Evolutionary conservation across 2,797 vertebrate genomes (phyloP).

Genomic region (Microcaecilia unicolor): DNA sequence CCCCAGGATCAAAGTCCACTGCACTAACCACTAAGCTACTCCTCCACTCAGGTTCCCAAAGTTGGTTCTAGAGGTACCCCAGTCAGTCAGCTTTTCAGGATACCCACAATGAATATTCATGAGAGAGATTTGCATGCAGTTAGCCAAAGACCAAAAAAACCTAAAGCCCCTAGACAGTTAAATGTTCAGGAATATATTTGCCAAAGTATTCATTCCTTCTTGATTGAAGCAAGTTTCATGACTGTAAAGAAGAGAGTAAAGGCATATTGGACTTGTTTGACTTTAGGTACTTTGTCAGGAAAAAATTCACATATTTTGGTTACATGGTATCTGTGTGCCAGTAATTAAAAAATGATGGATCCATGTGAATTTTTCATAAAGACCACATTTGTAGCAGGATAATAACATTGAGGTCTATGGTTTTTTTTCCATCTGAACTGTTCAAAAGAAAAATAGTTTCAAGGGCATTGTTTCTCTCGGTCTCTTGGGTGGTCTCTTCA

Average conservation of each 20-base stretch:
- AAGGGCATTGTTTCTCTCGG: constrained; percentile 27
- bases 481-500: constrained; percentile 40
- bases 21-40: too few relatives aligned
- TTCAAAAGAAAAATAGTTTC: constrained; percentile 40
- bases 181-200: constrained; percentile 14
- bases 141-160: constrained; percentile 1
- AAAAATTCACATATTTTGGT: constrained; percentile 29
- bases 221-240: constrained; percentile 13
- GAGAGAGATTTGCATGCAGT: too few relatives aligned
- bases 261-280: constrained; percentile 6
- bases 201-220: constrained; percentile 6
- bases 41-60: too few relatives aligned
- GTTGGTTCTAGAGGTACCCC: too few relatives aligned
- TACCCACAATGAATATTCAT: too few relatives aligned
- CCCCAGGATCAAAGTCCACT: too few relatives aligned
- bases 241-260: constrained; percentile 18
- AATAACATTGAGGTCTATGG: constrained; percentile 39
- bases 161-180: constrained; percentile 12
- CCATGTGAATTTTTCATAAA: constrained; percentile 32
- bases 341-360: constrained; percentile 39
- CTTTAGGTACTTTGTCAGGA: constrained; percentile 10
- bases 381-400: constrained; percentile 30
- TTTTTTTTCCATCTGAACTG: constrained; percentile 44
- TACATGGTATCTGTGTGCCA: constrained; percentile 18
- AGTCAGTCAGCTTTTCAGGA: too few relatives aligned